Conservation (phyloP, 2,888 invertebrate species). For the Acrobasis consociella region DNA sequence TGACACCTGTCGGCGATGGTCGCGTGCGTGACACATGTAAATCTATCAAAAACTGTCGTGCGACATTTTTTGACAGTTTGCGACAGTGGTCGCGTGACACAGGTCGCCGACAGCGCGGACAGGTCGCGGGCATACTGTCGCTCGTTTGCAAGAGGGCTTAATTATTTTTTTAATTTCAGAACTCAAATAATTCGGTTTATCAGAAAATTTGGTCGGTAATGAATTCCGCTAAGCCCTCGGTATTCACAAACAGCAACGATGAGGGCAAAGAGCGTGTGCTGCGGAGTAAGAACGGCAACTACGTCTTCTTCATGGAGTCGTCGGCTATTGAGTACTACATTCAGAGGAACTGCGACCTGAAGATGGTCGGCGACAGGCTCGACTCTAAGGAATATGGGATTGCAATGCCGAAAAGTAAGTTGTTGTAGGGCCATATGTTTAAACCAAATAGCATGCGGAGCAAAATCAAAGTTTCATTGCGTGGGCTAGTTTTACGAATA, state of each 20-base stretch:
- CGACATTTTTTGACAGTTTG: too few species aligned
- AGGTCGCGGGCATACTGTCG: too few species aligned
- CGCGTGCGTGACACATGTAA: too few species aligned
- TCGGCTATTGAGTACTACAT: slow-evolving; percentile 95
- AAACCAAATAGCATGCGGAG: too few species aligned
- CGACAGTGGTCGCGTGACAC: too few species aligned
- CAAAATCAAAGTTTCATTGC: too few species aligned
- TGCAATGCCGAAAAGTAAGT: slow-evolving; percentile 91
- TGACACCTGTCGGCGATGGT: too few species aligned
- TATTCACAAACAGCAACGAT: slow-evolving; percentile 89
- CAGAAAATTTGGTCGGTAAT: slow-evolving; percentile 95
- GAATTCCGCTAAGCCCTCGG: slow-evolving; percentile 90
- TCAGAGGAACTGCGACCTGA: slow-evolving; percentile 91
- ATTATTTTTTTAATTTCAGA: slow-evolving; percentile 68
- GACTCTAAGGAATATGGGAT: slow-evolving; percentile 94
- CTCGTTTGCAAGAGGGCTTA: too few species aligned
- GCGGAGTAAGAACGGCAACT: slow-evolving; percentile 86
- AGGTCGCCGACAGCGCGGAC: too few species aligned
- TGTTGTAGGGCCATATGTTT: not conserved
- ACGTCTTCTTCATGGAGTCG: slow-evolving; percentile 98
- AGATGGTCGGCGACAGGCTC: slow-evolving; percentile 89
- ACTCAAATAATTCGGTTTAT: slow-evolving; percentile 92
- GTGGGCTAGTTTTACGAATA: too few species aligned
- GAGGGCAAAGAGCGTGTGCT: slow-evolving; percentile 93
- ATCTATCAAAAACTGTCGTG: too few species aligned